phyloP scores from a whole-genome alignment of 2,888 invertebrate genomes.

The Oeneis ivallda region DNA sequence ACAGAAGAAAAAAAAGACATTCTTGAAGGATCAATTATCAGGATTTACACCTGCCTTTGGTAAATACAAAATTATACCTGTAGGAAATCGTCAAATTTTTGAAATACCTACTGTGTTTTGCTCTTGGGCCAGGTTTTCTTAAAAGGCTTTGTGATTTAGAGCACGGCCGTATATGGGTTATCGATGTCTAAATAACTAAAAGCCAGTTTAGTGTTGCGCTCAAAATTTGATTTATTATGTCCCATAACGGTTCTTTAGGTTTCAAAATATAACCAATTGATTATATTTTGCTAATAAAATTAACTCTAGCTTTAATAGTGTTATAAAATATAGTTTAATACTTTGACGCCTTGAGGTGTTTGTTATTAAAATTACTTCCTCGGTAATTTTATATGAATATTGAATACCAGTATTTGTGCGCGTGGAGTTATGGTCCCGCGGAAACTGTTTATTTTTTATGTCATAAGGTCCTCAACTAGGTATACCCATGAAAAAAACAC shows the following conservation, averaged over 20 bases:
- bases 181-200: constrained; percentile 29
- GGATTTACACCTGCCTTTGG: neutral
- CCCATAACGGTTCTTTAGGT: constrained; percentile 23
- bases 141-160: constrained; percentile 31
- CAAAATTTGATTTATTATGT: constrained; percentile 34
- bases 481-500: too few relatives aligned
- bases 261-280: constrained; percentile 17
- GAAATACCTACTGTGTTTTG: constrained; percentile 20
- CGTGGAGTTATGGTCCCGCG: too few relatives aligned
- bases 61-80: neutral
- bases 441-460: too few relatives aligned
- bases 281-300: constrained; percentile 14
- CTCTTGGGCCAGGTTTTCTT: constrained; percentile 23
- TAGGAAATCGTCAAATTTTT: constrained; percentile 25
- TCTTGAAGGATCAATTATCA: neutral
- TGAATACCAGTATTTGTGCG: neutral
- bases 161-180: constrained; percentile 35
- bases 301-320: constrained; percentile 5
- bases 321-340: neutral
- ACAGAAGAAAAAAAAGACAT: neutral
- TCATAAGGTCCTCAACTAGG: too few relatives aligned
- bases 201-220: constrained; percentile 20
- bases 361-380: constrained; percentile 4
- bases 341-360: neutral
- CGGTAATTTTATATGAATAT: neutral